Conservation (phyloP, 2,797 vertebrate species). For the Diglossa cyanea region DNA sequence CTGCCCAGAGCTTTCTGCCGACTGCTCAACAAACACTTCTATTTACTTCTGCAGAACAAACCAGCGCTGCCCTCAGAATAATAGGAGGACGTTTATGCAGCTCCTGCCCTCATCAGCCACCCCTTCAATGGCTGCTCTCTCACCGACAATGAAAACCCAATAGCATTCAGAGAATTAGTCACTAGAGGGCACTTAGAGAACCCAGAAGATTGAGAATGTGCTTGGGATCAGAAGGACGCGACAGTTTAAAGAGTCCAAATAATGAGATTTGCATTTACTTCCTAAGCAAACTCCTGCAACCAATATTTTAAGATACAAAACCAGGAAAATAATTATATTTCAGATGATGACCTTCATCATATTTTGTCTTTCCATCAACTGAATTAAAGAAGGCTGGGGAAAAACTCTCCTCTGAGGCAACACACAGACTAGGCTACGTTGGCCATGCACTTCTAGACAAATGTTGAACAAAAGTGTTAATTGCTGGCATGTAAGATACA, state of each 20-base stretch:
- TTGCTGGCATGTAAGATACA: neutral
- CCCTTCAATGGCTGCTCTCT: neutral
- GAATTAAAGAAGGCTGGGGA: neutral
- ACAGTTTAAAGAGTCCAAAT: neutral
- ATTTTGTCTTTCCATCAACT: neutral
- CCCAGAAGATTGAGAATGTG: neutral
- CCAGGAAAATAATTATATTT: neutral
- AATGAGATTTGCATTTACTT: neutral
- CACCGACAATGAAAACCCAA: neutral
- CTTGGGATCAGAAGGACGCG: neutral
- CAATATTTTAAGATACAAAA: neutral
- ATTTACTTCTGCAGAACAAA: neutral
- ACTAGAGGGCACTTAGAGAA: slow-evolving; percentile 40
- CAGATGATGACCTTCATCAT: neutral
- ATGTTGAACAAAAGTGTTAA: neutral
- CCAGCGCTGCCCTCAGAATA: neutral
- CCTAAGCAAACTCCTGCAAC: neutral
- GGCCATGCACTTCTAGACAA: neutral
- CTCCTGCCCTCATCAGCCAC: neutral
- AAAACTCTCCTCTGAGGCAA: neutral
- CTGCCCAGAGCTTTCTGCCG: neutral
- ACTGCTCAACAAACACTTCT: neutral
- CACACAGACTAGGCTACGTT: fast-evolving
- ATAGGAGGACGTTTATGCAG: neutral
- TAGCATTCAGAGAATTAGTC: neutral